Conservation (phyloP, 2,888 invertebrate species). For the Heliconius aoede region DNA sequence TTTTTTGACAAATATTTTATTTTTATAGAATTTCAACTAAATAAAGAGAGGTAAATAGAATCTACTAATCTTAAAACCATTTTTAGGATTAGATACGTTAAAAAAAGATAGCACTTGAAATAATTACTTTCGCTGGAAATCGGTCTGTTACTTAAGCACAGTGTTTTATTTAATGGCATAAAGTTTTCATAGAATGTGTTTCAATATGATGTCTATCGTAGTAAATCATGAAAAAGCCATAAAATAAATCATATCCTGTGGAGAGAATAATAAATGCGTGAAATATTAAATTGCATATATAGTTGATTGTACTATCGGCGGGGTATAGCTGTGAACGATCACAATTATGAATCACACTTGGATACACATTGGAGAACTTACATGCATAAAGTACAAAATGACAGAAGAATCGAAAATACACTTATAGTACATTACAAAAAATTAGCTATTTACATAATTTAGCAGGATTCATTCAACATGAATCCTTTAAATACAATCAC, state of each 20-base stretch:
- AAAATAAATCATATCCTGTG: not conserved
- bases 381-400: not conserved
- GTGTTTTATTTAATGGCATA: not conserved
- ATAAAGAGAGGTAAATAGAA: no score
- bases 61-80: no score
- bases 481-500: conserved; percentile 14
- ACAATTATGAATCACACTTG: conserved; percentile 6
- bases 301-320: not conserved
- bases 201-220: not conserved
- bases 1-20: not conserved
- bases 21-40: no score
- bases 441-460: not conserved
- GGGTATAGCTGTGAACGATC: not conserved
- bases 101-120: no score
- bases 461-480: conserved; percentile 6
- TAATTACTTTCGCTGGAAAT: not conserved
- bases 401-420: not conserved
- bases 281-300: conserved; percentile 7
- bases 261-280: conserved; percentile 3
- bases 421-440: not conserved
- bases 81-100: no score
- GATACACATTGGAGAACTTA: not conserved
- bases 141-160: not conserved
- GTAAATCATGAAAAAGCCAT: conserved; percentile 3
- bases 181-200: not conserved